These are phyloP conservation scores for Pleuronectes platessa DNA, from an alignment of 2,113 vertebrate species.

Conservation along the genomic window DNA sequence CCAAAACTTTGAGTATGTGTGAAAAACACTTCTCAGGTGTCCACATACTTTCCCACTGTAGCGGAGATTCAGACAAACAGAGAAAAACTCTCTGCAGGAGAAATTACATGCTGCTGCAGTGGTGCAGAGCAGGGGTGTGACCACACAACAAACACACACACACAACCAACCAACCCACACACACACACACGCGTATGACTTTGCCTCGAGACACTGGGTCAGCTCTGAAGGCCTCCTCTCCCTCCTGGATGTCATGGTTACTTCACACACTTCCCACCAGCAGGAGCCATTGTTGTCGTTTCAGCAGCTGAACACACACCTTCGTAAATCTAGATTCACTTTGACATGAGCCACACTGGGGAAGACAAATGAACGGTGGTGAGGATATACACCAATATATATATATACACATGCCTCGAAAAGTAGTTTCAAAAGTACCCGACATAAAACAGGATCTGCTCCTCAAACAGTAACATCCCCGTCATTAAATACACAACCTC, in stretches of 20 bases:
- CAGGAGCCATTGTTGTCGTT: neutral
- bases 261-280: slow-evolving; percentile 4
- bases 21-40: neutral
- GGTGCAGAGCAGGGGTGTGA: slow-evolving; percentile 19
- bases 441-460: neutral
- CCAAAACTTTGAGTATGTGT: neutral
- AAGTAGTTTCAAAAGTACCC: no score
- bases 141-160: slow-evolving; percentile 5
- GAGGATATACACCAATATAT: no score
- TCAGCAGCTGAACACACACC: neutral
- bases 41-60: neutral
- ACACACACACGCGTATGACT: neutral
- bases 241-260: slow-evolving; percentile 17
- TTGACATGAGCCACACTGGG: neutral
- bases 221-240: slow-evolving; percentile 3
- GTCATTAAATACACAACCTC: no score
- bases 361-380: neutral
- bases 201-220: slow-evolving; percentile 31
- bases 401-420: no score
- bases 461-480: no score
- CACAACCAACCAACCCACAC: no score
- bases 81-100: slow-evolving; percentile 18
- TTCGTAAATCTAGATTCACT: neutral
- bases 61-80: neutral
- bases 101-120: slow-evolving; percentile 16